Percentiles rank a stretch among this genome's conserved stretches.
phyloP scores from a whole-genome alignment of 2,888 invertebrate species.

The Andrena minutula region DNA sequence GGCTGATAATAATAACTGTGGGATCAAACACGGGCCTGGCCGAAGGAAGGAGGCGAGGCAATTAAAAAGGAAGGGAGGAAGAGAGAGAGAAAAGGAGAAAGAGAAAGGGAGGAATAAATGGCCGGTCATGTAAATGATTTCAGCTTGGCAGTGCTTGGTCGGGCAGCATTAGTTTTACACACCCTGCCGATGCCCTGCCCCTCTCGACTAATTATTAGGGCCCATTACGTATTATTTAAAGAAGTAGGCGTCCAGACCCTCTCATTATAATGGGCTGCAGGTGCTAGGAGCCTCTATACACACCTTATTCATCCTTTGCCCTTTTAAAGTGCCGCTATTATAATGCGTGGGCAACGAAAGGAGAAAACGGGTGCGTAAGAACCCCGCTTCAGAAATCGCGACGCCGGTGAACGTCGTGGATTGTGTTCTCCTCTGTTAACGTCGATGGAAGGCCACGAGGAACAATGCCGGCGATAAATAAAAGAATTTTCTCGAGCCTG shows the following conservation, averaged over 20 bases:
- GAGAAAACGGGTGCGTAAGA: conserved; percentile 54
- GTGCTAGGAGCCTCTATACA: conserved; percentile 74
- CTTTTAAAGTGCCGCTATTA: conserved; percentile 74
- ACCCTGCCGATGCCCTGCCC: conserved; percentile 59
- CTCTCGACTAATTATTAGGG: conserved; percentile 75
- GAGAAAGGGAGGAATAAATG: conserved; percentile 68
- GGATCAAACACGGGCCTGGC: conserved; percentile 27
- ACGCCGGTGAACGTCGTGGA: conserved; percentile 56
- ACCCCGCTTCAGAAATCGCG: conserved; percentile 64
- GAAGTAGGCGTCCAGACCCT: conserved; percentile 68
- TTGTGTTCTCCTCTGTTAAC: conserved; percentile 65
- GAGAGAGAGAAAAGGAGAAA: background rate
- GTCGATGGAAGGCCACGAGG: conserved; percentile 62
- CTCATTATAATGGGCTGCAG: conserved; percentile 76
- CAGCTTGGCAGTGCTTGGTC: conserved; percentile 44
- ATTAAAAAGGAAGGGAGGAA: conserved; percentile 58
- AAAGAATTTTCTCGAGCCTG: conserved; percentile 53
- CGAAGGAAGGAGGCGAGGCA: conserved; percentile 49
- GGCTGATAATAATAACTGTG: conserved; percentile 58
- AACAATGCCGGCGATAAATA: conserved; percentile 68
- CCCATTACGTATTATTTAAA: conserved; percentile 78
- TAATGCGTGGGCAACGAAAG: conserved; percentile 65
- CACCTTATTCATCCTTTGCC: conserved; percentile 71
- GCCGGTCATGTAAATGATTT: conserved; percentile 73
- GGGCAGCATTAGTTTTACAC: conserved; percentile 70